Base-by-base conservation (phyloP, 2,888 invertebrate species). In the Acrobasis consociella region DNA sequence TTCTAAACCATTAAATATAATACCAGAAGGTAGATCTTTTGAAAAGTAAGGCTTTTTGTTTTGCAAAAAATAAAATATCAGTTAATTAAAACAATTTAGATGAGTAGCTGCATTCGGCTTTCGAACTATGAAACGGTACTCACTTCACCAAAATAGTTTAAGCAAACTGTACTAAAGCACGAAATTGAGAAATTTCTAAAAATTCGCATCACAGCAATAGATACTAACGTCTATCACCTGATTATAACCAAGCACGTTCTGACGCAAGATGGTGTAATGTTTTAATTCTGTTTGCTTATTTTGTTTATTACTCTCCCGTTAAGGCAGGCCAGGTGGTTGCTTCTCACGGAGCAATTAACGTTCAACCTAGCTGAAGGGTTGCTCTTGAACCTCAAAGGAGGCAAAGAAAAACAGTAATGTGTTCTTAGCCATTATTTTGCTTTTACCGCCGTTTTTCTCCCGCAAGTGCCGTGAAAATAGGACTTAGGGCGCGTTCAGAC, bases 331-430 rank as follows among this genome's bases (percentile, higher is more conserved):
- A 90, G 89, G 86, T 90, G 91, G 71, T 63, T 68, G 60, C 67
- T 86, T 91, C 91, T 80, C 91, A 91, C 89, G 83, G 71, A 87
- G 89, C 91, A 90, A 91, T 91, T 91, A 91, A 87, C 87, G 85
- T 76, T 77, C 73, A 72, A 72, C 76, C 73, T 77, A 81, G 78
- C 76, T 82, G 83, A 90, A 89, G 87, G 87, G 89, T 85, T 86
- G 76, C 81, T 81, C 83, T 83, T 81, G 78, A 80, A 85, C 85
- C 84, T 82, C 76, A 77, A 81, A 82, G 77, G 78, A 77, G 74
- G 73, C 65, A 72, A 78, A 82, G 76, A 80, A 86, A 83, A 82
- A 80, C 82, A 81, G 76, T 80, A 75, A 77, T 74, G 79, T 77
- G 75, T 76, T 79, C 76, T 77, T 72, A 74, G 73, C 75, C 73